Conservation (phyloP, 2,113 vertebrate genomes). For the Amphilophus citrinellus region DNA sequence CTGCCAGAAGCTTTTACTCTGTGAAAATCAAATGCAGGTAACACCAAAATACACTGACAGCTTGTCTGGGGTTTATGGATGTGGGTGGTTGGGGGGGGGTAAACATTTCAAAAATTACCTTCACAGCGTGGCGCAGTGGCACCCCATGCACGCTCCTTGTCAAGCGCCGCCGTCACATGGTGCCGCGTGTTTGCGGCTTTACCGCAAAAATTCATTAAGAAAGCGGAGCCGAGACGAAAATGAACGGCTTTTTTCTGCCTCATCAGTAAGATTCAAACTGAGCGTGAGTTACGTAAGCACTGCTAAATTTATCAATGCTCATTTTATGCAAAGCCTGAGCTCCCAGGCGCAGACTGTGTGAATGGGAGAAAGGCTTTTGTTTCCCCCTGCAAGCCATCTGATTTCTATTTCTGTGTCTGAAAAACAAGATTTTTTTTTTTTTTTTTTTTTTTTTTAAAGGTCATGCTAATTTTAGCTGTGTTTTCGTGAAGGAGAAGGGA, state of each 20-base stretch:
- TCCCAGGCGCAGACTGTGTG: slow-evolving; percentile 72
- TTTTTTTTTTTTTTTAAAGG: slow-evolving; percentile 31
- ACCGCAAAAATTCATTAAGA: slow-evolving; percentile 63
- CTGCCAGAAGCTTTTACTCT: slow-evolving; percentile 18
- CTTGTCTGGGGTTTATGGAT: slow-evolving; percentile 35
- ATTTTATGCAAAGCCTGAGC: slow-evolving; percentile 81
- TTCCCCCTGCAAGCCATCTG: slow-evolving; percentile 67
- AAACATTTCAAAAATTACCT: slow-evolving; percentile 51
- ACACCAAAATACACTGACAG: slow-evolving; percentile 22
- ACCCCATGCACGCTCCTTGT: slow-evolving; percentile 24
- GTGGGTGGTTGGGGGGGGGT: not conserved
- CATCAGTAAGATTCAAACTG: slow-evolving; percentile 82
- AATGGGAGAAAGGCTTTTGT: slow-evolving; percentile 69
- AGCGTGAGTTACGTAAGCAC: slow-evolving; percentile 78
- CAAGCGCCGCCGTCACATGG: slow-evolving; percentile 8
- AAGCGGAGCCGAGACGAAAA: slow-evolving; percentile 62
- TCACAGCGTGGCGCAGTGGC: slow-evolving; percentile 41
- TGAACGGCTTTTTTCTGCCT: slow-evolving; percentile 76
- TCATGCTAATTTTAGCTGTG: slow-evolving; percentile 67
- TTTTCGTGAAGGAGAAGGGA: slow-evolving; percentile 55
- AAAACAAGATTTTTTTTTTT: slow-evolving; percentile 53
- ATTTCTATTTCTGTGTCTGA: slow-evolving; percentile 69
- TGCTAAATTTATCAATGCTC: slow-evolving; percentile 84
- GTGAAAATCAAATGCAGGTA: slow-evolving; percentile 17
- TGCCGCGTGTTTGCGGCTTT: slow-evolving; percentile 60